phyloP scores from a whole-genome alignment of 2,797 vertebrate genomes.

The Arremon aurantiirostris region DNA sequence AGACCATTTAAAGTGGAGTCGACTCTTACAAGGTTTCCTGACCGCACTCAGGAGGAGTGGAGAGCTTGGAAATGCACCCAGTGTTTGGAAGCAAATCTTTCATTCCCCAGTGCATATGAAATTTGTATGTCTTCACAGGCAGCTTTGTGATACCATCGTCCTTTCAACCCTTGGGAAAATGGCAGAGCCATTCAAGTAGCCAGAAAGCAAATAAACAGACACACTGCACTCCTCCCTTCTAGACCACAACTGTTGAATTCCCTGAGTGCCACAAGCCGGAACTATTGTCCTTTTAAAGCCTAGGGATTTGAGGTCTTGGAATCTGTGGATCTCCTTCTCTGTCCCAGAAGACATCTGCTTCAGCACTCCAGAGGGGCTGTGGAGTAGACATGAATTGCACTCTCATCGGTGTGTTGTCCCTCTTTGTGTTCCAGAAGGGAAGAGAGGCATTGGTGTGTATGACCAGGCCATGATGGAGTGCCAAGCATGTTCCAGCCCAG shows the following conservation, averaged over 20 bases:
- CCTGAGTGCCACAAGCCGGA: rapidly evolving
- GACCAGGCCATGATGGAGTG: neutral
- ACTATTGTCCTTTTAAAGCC: neutral
- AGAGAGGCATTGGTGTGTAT: neutral
- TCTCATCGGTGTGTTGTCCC: neutral
- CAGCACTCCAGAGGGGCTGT: neutral
- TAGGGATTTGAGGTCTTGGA: neutral
- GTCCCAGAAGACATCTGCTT: neutral
- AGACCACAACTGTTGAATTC: neutral
- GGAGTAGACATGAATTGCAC: neutral
- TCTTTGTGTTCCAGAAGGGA: neutral
- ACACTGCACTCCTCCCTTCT: neutral
- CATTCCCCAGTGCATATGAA: constrained; percentile 3
- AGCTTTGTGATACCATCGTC: neutral
- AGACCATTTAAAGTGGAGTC: constrained; percentile 26
- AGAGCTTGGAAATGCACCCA: constrained; percentile 28
- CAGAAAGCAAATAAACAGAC: constrained; percentile 13
- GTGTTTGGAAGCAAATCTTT: constrained; percentile 22
- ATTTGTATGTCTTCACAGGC: constrained; percentile 8
- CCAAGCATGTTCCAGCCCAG: neutral
- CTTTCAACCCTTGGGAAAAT: constrained; percentile 59
- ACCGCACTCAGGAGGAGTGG: neutral
- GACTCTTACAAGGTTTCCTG: constrained; percentile 1
- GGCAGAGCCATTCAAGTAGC: neutral
- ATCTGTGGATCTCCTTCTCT: neutral